phyloP scores from a whole-genome alignment of 2,888 invertebrate species.

The Parapristionchus giblindavisi region DNA sequence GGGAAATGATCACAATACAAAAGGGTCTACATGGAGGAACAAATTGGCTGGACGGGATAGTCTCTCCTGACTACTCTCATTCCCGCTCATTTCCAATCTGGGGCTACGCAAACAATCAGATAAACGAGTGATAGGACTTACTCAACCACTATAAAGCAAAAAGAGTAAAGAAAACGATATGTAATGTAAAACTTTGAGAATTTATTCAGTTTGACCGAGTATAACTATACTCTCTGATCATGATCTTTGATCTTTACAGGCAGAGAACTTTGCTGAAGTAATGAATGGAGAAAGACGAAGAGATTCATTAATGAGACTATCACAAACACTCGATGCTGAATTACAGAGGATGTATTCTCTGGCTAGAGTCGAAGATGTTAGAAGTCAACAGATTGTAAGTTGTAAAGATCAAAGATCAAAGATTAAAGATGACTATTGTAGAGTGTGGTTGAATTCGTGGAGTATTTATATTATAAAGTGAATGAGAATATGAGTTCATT shows the following conservation, averaged over 20 bases:
- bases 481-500: slow-evolving; percentile 51
- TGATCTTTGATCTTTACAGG: slow-evolving; percentile 44
- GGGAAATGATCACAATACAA: too few relatives aligned
- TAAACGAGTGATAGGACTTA: too few relatives aligned
- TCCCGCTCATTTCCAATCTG: too few relatives aligned
- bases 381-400: slow-evolving; percentile 37
- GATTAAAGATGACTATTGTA: slow-evolving; percentile 20
- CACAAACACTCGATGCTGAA: slow-evolving; percentile 44
- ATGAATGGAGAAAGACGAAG: slow-evolving; percentile 50
- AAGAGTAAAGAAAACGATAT: neutral
- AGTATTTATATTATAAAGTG: slow-evolving; percentile 56
- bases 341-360: slow-evolving; percentile 47
- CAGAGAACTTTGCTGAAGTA: slow-evolving; percentile 57
- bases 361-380: slow-evolving; percentile 29
- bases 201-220: slow-evolving; percentile 1
- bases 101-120: too few relatives aligned
- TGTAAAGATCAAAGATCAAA: neutral
- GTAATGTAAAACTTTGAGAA: neutral
- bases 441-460: slow-evolving; percentile 56
- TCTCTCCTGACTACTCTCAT: too few relatives aligned
- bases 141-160: slow-evolving; percentile 21
- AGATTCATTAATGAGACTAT: slow-evolving; percentile 46
- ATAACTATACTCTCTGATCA: too few relatives aligned
- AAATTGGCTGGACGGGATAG: too few relatives aligned
- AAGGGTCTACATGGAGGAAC: too few relatives aligned